These are phyloP conservation scores for Ptychadena robeensis DNA, from an alignment of 2,797 vertebrate species.

Conservation along the genomic window DNA sequence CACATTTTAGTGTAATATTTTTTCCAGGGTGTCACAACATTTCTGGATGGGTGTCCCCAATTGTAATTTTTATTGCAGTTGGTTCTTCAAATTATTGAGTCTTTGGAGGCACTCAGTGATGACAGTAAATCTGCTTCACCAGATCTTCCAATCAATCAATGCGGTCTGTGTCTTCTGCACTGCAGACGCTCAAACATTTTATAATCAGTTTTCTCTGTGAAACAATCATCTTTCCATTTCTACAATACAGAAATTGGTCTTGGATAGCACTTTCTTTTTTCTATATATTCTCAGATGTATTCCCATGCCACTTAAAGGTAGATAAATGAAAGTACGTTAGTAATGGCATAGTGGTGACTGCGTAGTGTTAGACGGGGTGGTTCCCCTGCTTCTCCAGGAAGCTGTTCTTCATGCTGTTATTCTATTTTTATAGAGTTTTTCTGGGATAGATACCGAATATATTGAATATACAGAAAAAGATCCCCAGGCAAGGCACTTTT, in stretches of 20 bases:
- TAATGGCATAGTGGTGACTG: not conserved
- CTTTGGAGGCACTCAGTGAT: not conserved
- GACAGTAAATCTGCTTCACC: conserved; percentile 11
- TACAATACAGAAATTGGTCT: conserved; percentile 74
- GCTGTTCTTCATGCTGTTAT: no score
- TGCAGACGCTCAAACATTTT: conserved; percentile 67
- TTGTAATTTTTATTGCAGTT: conserved; percentile 10
- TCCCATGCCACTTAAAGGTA: not conserved
- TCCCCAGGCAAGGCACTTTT: no score
- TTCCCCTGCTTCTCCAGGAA: no score
- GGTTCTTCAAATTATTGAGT: not conserved
- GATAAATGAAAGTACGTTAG: not conserved
- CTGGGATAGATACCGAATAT: no score
- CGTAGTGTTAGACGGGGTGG: no score
- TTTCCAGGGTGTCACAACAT: not conserved
- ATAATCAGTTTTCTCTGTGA: not conserved
- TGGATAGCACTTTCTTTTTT: conserved; percentile 64
- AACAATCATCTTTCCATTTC: conserved; percentile 46
- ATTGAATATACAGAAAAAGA: no score
- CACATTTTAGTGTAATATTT: conserved; percentile 5
- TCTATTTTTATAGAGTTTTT: no score
- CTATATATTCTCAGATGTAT: conserved; percentile 48
- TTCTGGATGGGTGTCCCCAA: conserved; percentile 1
- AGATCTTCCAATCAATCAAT: conserved; percentile 57
- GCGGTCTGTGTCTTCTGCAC: conserved; percentile 77